Percentiles rank a stretch among this genome's conserved stretches.
phyloP scores from a whole-genome alignment of 2,797 vertebrate species.

The Acomys russatus region DNA sequence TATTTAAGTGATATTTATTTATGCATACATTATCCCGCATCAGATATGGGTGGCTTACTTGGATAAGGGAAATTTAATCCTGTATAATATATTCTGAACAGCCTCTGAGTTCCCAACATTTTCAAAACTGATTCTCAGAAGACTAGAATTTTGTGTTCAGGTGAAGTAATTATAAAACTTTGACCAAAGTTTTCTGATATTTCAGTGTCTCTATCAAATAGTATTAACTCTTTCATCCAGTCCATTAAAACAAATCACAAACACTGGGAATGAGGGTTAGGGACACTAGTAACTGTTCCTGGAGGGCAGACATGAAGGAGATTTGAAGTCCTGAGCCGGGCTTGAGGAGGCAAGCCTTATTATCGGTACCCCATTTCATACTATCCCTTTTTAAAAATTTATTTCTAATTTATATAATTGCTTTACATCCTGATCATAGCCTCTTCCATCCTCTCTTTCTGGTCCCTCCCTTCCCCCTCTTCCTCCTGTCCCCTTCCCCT shows the following conservation, averaged over 20 bases:
- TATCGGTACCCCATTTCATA: neutral
- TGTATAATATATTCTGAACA: neutral
- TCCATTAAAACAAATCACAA: neutral
- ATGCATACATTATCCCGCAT: neutral
- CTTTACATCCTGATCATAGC: too few species aligned
- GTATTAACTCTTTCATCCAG: neutral
- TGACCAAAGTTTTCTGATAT: neutral
- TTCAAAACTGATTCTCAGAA: slow-evolving; percentile 31
- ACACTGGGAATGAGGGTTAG: neutral
- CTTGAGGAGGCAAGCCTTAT: neutral
- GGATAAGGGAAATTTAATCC: neutral
- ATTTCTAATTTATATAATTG: too few species aligned
- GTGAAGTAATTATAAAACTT: neutral
- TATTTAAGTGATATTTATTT: slow-evolving; percentile 34
- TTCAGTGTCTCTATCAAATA: neutral
- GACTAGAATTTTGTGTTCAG: neutral
- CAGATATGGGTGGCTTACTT: neutral
- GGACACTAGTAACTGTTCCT: neutral
- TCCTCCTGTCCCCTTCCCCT: too few species aligned
- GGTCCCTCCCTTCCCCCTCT: too few species aligned
- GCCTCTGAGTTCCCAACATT: neutral
- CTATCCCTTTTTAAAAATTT: too few species aligned
- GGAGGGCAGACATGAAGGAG: neutral
- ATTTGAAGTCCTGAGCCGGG: neutral
- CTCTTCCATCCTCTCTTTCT: too few species aligned